A percentile compares a stretch with the other conserved stretches of the same genome.
These are phyloP conservation scores for Acromyrmex heyeri DNA, from an alignment of 1,140 invertebrate genomes.

Conservation along the genomic window DNA sequence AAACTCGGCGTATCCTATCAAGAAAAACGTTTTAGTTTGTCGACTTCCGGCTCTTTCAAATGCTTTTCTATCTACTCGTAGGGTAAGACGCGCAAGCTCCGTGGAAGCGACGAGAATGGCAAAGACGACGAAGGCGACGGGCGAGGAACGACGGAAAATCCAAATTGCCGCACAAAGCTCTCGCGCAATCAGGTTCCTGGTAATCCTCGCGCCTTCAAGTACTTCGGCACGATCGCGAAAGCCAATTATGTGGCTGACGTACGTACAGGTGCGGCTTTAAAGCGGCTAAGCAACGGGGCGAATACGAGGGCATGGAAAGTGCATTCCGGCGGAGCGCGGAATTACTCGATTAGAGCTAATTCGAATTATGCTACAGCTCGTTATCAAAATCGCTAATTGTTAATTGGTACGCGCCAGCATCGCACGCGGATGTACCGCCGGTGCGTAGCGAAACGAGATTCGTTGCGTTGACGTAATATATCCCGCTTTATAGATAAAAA, in stretches of 20 bases:
- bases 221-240: constrained; percentile 64
- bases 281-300: constrained; percentile 18
- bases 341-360: constrained; percentile 61
- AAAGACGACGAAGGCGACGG: not conserved
- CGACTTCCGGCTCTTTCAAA: constrained; percentile 17
- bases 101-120: not conserved
- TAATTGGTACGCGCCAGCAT: constrained; percentile 27
- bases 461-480: not conserved
- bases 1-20: not conserved
- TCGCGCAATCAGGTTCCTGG: constrained; percentile 66
- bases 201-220: constrained; percentile 69
- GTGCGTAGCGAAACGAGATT: not conserved
- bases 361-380: constrained; percentile 36
- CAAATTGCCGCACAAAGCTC: constrained; percentile 72
- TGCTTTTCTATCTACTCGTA: not conserved
- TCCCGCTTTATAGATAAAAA: not conserved
- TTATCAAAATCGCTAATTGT: constrained; percentile 59
- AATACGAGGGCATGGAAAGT: not conserved
- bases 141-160: constrained; percentile 57
- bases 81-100: not conserved
- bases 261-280: constrained; percentile 28
- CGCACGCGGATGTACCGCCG: not conserved
- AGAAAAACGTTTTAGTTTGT: not conserved
- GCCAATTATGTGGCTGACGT: constrained; percentile 69
- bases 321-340: constrained; percentile 31